These are phyloP conservation scores for Drosophila serrata DNA, from an alignment of 1,140 invertebrate species.

Conservation along the genomic window DNA sequence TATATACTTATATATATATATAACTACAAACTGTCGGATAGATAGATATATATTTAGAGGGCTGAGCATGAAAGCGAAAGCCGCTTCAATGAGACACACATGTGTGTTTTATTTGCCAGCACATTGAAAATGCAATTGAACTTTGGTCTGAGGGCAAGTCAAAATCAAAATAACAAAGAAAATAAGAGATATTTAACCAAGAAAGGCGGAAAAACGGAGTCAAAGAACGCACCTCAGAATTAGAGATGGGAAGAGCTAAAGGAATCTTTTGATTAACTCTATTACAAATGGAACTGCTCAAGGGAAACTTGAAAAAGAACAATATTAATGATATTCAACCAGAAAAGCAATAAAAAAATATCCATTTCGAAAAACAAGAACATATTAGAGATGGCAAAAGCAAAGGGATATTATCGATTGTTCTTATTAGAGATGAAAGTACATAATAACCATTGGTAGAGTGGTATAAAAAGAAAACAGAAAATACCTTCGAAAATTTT, in stretches of 20 bases:
- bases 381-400: neutral
- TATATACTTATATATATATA: neutral
- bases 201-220: neutral
- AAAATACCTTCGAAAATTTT: no score
- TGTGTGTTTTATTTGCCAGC: constrained; percentile 1
- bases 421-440: neutral
- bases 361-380: neutral
- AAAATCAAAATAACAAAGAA: neutral
- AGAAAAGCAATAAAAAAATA: no score
- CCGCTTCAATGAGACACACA: constrained; percentile 32
- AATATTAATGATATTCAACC: no score
- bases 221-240: neutral
- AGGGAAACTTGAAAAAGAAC: no score
- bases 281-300: neutral
- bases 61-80: constrained; percentile 68
- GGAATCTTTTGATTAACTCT: no score
- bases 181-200: neutral
- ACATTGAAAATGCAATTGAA: constrained; percentile 21
- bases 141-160: constrained; percentile 12
- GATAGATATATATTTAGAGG: constrained; percentile 24
- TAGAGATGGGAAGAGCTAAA: neutral
- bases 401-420: neutral
- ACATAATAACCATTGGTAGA: no score
- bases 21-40: constrained; percentile 8
- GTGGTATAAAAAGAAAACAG: neutral